Percentiles rank a stretch among this genome's conserved stretches.
These are phyloP conservation scores for Clarias gariepinus DNA, from an alignment of 2,113 vertebrate genomes.

Conservation along the genomic window DNA sequence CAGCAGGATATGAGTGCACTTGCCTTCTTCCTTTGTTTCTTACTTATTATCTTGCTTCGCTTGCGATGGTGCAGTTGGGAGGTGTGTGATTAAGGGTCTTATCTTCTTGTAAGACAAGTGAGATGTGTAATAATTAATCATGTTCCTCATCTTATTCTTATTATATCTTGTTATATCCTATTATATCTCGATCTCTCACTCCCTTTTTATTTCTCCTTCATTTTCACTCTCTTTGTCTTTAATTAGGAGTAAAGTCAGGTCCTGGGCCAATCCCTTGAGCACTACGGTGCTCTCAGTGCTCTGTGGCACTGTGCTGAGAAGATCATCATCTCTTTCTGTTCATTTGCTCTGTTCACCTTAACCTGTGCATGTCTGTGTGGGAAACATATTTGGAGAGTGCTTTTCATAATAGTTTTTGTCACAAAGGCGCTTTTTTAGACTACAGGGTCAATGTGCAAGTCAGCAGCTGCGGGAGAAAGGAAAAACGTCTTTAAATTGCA, in stretches of 20 bases:
- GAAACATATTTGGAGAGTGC: not conserved
- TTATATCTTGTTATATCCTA: conserved; percentile 33
- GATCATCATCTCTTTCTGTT: not conserved
- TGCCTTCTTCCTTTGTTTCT: conserved; percentile 2
- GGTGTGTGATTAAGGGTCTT: conserved; percentile 49
- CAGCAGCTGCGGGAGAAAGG: not conserved
- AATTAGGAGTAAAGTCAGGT: conserved; percentile 43
- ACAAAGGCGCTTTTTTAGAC: not conserved
- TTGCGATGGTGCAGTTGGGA: conserved; percentile 28
- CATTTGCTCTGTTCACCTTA: conserved; percentile 1
- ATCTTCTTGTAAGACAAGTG: conserved; percentile 40
- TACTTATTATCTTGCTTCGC: conserved; percentile 18
- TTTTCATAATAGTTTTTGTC: not conserved
- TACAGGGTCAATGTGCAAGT: not conserved
- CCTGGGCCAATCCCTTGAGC: conserved; percentile 15
- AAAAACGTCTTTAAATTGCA: not conserved
- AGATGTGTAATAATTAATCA: conserved; percentile 52
- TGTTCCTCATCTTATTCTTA: conserved; percentile 36
- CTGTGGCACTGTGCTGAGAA: conserved; percentile 6
- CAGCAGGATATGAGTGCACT: not conserved
- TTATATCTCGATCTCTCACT: conserved; percentile 21
- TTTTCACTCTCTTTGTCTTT: conserved; percentile 11
- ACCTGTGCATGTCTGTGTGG: not conserved
- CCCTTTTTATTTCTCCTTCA: not conserved
- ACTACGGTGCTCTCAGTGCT: conserved; percentile 6